Percentiles rank a stretch among this genome's conserved stretches.
phyloP scores from a whole-genome alignment of 2,797 vertebrate genomes.

The Sebastes diploproa region DNA sequence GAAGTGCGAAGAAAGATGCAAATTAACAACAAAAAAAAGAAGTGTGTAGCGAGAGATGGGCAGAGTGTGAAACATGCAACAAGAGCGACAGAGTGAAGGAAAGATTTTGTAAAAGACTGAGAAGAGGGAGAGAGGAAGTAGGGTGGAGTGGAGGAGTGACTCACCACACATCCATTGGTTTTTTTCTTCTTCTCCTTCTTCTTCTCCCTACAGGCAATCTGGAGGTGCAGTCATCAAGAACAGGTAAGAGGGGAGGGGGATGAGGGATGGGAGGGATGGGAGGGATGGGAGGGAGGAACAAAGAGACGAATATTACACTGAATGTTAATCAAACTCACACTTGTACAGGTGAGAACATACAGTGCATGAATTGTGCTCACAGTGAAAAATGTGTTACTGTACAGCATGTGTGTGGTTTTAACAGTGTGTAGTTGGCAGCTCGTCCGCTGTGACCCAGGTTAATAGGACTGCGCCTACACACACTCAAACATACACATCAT shows the following conservation, averaged over 20 bases:
- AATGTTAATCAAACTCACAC: constrained; percentile 74
- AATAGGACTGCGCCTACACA: constrained; percentile 27
- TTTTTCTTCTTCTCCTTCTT: constrained; percentile 13
- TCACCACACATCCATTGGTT: constrained; percentile 62
- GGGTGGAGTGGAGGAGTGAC: constrained; percentile 67
- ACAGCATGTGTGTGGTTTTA: constrained; percentile 1
- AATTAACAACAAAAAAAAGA: constrained; percentile 11
- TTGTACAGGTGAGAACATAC: constrained; percentile 59
- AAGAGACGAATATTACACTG: constrained; percentile 60
- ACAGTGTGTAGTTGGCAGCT: constrained; percentile 24
- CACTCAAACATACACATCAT: constrained; percentile 7
- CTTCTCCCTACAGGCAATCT: constrained; percentile 82
- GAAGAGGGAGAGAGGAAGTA: constrained; percentile 8
- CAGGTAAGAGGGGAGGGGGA: constrained; percentile 74
- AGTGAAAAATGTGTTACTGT: constrained; percentile 32
- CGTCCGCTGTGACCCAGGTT: constrained; percentile 44
- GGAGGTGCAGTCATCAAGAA: constrained; percentile 88
- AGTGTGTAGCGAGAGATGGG: constrained; percentile 13
- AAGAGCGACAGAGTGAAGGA: constrained; percentile 1
- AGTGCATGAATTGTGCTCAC: constrained; percentile 27
- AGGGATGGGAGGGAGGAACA: constrained; percentile 26
- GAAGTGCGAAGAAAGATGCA: constrained; percentile 30
- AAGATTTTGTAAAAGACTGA: constrained; percentile 25
- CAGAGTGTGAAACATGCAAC: constrained; percentile 47
- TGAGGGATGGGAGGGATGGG: constrained; percentile 19